These are phyloP conservation scores for Centroberyx gerrardi DNA, from an alignment of 2,797 vertebrate genomes.

Conservation along the genomic window DNA sequence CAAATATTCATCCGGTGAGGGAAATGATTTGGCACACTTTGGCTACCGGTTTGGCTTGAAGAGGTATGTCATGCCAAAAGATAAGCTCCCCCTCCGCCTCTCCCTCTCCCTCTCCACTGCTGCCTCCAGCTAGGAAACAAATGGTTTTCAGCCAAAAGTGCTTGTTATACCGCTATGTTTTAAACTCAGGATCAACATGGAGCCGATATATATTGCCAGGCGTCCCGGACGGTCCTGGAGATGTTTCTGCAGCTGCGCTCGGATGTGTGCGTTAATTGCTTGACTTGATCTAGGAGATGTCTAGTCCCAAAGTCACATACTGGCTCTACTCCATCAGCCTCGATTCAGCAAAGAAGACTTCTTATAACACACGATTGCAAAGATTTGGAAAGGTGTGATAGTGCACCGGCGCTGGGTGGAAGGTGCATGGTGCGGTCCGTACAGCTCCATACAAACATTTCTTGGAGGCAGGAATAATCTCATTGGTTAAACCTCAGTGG, in stretches of 20 bases:
- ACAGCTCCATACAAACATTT: too few relatives aligned
- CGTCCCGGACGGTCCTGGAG: constrained; percentile 13
- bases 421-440: too few relatives aligned
- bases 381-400: background rate
- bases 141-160: constrained; percentile 18
- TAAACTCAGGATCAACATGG: too few relatives aligned
- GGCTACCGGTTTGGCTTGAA: constrained; percentile 53
- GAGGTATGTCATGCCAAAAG: constrained; percentile 34
- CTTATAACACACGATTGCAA: constrained; percentile 13
- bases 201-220: too few relatives aligned
- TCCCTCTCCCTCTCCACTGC: constrained; percentile 8
- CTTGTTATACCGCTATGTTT: constrained; percentile 24
- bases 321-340: constrained; percentile 21
- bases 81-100: constrained; percentile 30
- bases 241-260: constrained; percentile 27
- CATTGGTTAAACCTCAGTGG: too few relatives aligned
- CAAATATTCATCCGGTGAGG: constrained; percentile 71
- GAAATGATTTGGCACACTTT: constrained; percentile 50
- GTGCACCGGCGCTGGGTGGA: too few relatives aligned
- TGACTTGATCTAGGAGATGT: constrained; percentile 33
- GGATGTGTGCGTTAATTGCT: constrained; percentile 31
- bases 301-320: constrained; percentile 20
- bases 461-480: too few relatives aligned
- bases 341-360: constrained; percentile 10
- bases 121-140: constrained; percentile 29